A percentile compares a stretch with the other conserved stretches of the same genome.
phyloP scores from a whole-genome alignment of 2,888 invertebrate species.

The Actias luna region DNA sequence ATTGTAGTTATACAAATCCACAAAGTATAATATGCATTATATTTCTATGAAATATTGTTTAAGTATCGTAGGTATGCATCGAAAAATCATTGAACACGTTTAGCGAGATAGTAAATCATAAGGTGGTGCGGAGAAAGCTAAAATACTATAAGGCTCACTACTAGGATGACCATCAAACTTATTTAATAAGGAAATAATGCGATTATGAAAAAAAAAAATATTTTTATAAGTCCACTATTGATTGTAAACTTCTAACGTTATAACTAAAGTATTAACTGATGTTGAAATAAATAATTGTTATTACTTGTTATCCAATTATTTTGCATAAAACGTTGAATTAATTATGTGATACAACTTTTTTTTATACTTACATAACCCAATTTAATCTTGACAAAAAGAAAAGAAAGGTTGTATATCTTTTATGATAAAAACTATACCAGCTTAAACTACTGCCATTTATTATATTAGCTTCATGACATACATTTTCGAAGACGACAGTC shows the following conservation, averaged over 20 bases:
- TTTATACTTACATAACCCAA: conserved; percentile 18
- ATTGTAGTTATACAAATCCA: too few species aligned
- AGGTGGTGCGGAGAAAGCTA: conserved; percentile 58
- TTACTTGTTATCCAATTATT: background rate
- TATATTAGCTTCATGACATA: background rate
- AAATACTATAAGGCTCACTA: conserved; percentile 38
- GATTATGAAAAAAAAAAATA: too few species aligned
- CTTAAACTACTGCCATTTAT: background rate
- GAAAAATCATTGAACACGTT: conserved; percentile 40
- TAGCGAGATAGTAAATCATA: conserved; percentile 64
- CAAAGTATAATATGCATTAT: background rate
- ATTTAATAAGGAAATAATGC: background rate
- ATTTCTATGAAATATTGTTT: conserved; percentile 8
- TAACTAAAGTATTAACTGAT: background rate
- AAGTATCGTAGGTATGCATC: conserved; percentile 4
- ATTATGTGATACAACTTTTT: background rate
- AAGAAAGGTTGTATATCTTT: conserved; percentile 20
- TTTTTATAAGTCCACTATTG: background rate
- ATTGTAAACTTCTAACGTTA: background rate
- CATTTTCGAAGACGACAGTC: background rate
- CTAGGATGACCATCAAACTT: conserved; percentile 14
- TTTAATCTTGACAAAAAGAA: conserved; percentile 23
- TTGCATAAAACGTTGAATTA: background rate
- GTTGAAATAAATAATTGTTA: background rate
- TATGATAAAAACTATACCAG: background rate